Conservation (phyloP, 2,888 invertebrate genomes). For the Zhuqinia jingwanae region DNA sequence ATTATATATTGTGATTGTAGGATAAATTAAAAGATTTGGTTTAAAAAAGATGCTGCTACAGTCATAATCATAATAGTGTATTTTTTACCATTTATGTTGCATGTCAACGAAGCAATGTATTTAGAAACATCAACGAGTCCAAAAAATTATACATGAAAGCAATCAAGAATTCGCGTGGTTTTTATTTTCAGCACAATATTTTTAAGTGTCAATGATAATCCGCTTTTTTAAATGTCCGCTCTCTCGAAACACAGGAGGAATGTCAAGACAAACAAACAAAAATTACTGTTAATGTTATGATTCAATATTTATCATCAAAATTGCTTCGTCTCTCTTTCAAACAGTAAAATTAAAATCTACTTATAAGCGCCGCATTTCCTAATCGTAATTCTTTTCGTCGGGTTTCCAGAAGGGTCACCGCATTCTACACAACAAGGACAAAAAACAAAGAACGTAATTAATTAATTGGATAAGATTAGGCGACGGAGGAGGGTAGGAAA, state of each 20-base stretch:
- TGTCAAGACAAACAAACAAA: slow-evolving; percentile 77
- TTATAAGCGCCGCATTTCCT: slow-evolving; percentile 85
- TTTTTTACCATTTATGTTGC: slow-evolving; percentile 22
- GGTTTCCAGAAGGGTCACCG: slow-evolving; percentile 90
- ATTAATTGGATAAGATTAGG: slow-evolving; percentile 75
- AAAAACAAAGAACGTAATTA: neutral
- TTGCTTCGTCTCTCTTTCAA: slow-evolving; percentile 67
- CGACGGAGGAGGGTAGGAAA: neutral
- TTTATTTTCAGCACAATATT: slow-evolving; percentile 72
- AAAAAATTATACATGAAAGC: slow-evolving; percentile 71
- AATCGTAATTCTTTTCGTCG: slow-evolving; percentile 88
- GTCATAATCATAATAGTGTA: too few relatives aligned
- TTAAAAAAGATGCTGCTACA: slow-evolving; percentile 4
- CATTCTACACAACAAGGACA: too few relatives aligned
- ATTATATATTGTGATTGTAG: slow-evolving; percentile 5
- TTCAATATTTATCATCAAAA: slow-evolving; percentile 63
- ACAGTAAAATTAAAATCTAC: slow-evolving; percentile 76
- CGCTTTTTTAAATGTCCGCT: slow-evolving; percentile 75
- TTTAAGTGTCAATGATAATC: slow-evolving; percentile 74
- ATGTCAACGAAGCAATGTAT: slow-evolving; percentile 31
- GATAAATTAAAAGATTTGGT: slow-evolving; percentile 28
- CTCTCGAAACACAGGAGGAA: slow-evolving; percentile 77
- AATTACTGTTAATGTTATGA: slow-evolving; percentile 69
- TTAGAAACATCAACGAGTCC: slow-evolving; percentile 22
- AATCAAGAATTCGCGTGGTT: slow-evolving; percentile 73